Evolutionary conservation across 1,140 invertebrate genomes (phyloP).

Genomic region (Cydia amplana): DNA sequence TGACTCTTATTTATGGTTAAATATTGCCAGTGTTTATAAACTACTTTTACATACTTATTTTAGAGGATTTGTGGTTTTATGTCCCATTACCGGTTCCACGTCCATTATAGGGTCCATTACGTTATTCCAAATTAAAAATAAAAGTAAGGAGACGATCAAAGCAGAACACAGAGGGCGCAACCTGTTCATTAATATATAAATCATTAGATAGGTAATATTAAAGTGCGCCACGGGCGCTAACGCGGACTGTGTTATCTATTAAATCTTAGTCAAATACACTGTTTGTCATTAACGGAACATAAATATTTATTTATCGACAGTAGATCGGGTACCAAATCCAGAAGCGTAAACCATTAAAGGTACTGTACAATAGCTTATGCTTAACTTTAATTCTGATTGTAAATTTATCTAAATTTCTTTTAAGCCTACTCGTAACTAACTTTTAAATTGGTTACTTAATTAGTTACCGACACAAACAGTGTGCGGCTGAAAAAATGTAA

Average conservation of each 20-base stretch:
- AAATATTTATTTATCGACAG: constrained; percentile 66
- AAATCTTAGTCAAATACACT: constrained; percentile 62
- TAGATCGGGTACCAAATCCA: constrained; percentile 53
- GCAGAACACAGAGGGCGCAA: background rate
- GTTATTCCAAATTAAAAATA: background rate
- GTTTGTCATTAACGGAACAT: constrained; percentile 70
- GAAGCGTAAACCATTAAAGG: constrained; percentile 53
- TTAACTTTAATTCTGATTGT: background rate
- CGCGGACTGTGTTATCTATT: constrained; percentile 56
- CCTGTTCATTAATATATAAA: constrained; percentile 49
- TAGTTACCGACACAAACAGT: too few relatives aligned
- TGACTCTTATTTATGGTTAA: too few relatives aligned
- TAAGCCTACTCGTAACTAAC: too few relatives aligned
- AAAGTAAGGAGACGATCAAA: background rate
- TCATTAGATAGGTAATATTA: constrained; percentile 33
- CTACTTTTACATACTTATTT: too few relatives aligned
- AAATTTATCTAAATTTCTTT: too few relatives aligned
- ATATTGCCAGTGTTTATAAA: too few relatives aligned
- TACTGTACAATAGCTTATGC: constrained; percentile 38
- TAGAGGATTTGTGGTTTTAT: too few relatives aligned
- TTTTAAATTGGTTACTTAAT: too few relatives aligned
- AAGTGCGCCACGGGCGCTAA: constrained; percentile 45
- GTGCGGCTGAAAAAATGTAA: too few relatives aligned
- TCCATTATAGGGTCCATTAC: too few relatives aligned
- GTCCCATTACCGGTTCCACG: too few relatives aligned